Evolutionary conservation across 2,888 invertebrate genomes (phyloP).

Genomic region (Eupithecia exiguata): DNA sequence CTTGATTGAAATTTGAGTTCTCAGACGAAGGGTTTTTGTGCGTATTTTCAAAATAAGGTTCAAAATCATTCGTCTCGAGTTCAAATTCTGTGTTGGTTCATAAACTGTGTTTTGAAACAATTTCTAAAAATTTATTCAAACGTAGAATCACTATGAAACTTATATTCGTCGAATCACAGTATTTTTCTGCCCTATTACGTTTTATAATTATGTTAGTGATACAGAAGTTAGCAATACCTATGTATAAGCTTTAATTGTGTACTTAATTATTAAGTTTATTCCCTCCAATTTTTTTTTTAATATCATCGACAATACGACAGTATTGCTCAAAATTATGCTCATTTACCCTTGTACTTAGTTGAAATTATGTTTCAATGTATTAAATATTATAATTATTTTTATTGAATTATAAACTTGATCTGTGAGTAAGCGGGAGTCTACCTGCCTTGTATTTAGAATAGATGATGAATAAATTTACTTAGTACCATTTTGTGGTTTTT

Average conservation of each 20-base stretch:
- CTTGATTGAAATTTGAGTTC: not conserved
- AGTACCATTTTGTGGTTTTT: constrained; percentile 64
- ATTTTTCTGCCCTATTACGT: constrained; percentile 22
- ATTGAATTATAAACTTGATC: constrained; percentile 64
- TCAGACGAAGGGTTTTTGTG: not conserved
- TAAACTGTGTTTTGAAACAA: not conserved
- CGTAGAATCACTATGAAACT: not conserved
- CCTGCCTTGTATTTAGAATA: constrained; percentile 75
- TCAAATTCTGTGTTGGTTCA: not conserved
- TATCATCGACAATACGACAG: constrained; percentile 74
- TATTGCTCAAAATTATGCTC: constrained; percentile 81
- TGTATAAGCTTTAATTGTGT: constrained; percentile 68
- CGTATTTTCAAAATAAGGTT: not conserved
- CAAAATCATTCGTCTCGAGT: not conserved
- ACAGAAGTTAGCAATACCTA: constrained; percentile 63
- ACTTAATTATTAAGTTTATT: constrained; percentile 52
- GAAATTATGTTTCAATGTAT: constrained; percentile 57
- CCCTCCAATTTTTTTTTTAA: constrained; percentile 41
- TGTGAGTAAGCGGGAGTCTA: constrained; percentile 63
- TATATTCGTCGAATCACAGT: constrained; percentile 33
- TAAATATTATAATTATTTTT: constrained; percentile 52
- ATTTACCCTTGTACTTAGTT: constrained; percentile 60
- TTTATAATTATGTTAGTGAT: not conserved
- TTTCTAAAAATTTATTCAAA: not conserved
- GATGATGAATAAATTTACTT: constrained; percentile 80